Conservation (phyloP, 2,888 invertebrate species). For the Aelia acuminata region DNA sequence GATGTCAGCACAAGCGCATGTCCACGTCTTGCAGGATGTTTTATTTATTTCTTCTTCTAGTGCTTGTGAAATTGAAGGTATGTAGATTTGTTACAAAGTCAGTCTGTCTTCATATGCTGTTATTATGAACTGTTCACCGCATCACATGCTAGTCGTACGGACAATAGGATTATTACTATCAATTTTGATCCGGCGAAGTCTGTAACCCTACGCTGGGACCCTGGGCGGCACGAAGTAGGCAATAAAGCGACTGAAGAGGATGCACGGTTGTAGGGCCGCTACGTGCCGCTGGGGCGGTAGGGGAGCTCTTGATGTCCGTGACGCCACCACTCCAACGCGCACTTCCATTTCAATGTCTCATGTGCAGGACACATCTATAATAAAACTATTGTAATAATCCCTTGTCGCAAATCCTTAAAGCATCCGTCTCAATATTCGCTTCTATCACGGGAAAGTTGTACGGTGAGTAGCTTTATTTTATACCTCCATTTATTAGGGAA, state of each 20-base stretch:
- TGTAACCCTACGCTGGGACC: no score
- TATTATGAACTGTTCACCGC: no score
- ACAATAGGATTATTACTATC: no score
- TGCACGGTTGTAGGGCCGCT: not conserved
- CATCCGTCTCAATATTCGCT: not conserved
- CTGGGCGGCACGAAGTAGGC: not conserved
- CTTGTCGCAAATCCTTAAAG: not conserved
- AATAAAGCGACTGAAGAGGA: not conserved
- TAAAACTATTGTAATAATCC: conserved; percentile 6
- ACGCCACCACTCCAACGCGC: conserved; percentile 14
- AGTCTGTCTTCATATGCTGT: no score
- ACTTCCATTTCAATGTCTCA: conserved; percentile 18
- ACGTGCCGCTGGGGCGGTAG: not conserved
- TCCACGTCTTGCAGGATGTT: no score
- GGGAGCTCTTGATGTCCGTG: conserved; percentile 13
- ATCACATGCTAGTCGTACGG: no score
- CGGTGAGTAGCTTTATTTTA: not conserved
- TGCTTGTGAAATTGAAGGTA: no score
- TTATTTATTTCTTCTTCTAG: no score
- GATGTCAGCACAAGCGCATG: no score
- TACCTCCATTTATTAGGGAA: no score
- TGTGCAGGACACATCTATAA: not conserved
- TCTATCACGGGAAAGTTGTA: not conserved
- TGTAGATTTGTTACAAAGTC: no score
- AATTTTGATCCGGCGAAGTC: no score